A percentile compares a stretch with the other conserved stretches of the same genome.
These are phyloP conservation scores for Cuculus canorus DNA, from an alignment of 2,797 vertebrate species.

Conservation along the genomic window DNA sequence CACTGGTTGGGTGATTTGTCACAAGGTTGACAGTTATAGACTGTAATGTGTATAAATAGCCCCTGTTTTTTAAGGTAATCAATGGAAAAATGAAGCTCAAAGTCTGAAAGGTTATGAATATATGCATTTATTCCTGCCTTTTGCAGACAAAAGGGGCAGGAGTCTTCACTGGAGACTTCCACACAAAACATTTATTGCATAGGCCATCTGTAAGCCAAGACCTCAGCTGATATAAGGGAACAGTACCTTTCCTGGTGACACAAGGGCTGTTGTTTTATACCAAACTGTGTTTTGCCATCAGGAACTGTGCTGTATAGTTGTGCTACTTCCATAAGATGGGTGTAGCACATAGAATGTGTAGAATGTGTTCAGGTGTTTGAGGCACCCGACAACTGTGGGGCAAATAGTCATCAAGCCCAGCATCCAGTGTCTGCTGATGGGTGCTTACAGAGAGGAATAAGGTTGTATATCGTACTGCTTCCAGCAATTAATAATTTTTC, in stretches of 20 bases:
- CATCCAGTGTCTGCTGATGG: rapidly evolving
- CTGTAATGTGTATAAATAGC: slow-evolving; percentile 23
- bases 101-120: background rate
- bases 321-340: background rate
- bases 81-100: slow-evolving; percentile 33
- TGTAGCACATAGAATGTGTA: no score
- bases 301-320: background rate
- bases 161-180: background rate
- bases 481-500: background rate
- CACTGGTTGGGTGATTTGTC: slow-evolving; percentile 37
- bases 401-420: background rate
- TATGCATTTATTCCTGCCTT: background rate
- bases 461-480: background rate
- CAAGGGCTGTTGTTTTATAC: background rate
- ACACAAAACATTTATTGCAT: background rate
- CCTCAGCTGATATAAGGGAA: background rate
- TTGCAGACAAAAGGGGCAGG: background rate
- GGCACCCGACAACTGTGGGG: background rate
- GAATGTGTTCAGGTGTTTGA: background rate
- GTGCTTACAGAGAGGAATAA: background rate
- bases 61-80: slow-evolving; percentile 29
- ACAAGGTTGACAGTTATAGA: slow-evolving; percentile 41
- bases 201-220: background rate
- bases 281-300: background rate
- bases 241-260: background rate